A percentile compares a stretch with the other conserved stretches of the same genome.
phyloP scores from a whole-genome alignment of 2,113 vertebrate species.

The Coptodon rendalli region DNA sequence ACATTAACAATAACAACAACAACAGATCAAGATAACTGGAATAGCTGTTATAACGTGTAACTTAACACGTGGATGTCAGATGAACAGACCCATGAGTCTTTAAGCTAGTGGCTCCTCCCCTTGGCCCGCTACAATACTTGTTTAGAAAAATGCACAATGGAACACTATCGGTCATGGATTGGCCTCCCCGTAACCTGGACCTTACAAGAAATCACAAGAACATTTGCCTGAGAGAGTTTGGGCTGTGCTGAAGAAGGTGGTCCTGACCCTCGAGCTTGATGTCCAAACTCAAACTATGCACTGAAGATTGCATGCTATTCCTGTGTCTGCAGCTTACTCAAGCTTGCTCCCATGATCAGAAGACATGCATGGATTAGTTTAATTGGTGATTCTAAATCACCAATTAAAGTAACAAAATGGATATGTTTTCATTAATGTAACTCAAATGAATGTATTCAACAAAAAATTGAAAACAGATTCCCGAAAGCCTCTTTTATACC shows the following conservation, averaged over 20 bases:
- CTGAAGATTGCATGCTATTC: fast-evolving
- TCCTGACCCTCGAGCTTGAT: not conserved
- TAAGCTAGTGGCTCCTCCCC: not conserved
- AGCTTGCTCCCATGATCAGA: fast-evolving
- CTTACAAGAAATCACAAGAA: not conserved
- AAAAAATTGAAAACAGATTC: not conserved
- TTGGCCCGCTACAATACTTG: not conserved
- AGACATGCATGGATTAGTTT: not conserved
- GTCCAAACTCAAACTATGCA: not conserved
- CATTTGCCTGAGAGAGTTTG: not conserved
- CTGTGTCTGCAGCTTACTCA: not conserved
- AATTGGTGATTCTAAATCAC: not conserved
- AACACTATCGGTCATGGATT: not conserved
- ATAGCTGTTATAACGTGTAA: not conserved
- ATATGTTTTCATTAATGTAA: not conserved
- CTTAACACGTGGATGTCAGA: fast-evolving
- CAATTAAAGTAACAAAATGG: not conserved
- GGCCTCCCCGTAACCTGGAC: not conserved
- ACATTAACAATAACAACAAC: not conserved
- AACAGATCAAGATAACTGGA: not conserved
- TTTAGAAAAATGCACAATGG: not conserved
- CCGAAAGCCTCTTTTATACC: not conserved
- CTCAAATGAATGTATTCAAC: not conserved
- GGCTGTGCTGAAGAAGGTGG: not conserved
- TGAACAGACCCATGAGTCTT: not conserved